A percentile compares a stretch with the other conserved stretches of the same genome.
Evolutionary conservation across 2,113 vertebrate genomes (phyloP).

Genomic region (Tachycineta bicolor): DNA sequence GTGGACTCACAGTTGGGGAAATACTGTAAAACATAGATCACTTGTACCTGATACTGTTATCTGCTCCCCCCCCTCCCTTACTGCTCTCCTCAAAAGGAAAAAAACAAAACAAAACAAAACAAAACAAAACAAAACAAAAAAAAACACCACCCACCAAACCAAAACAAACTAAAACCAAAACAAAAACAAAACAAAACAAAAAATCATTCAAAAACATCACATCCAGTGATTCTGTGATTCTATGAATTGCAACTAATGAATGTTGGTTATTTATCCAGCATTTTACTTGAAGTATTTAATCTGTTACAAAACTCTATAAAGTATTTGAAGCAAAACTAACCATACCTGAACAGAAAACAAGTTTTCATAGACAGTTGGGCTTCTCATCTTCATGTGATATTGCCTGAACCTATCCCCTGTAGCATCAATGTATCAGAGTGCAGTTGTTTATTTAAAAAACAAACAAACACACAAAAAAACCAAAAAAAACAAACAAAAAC

Average conservation of each 20-base stretch:
- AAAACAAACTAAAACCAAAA: too few relatives aligned
- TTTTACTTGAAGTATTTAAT: neutral
- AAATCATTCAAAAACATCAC: neutral
- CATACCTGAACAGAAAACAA: neutral
- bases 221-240: neutral
- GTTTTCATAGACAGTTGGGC: neutral
- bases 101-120: neutral
- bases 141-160: neutral
- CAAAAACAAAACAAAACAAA: too few relatives aligned
- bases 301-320: neutral
- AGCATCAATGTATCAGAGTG: neutral
- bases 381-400: neutral
- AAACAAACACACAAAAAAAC: neutral
- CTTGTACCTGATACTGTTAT: fast-evolving
- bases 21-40: neutral
- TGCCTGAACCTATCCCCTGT: neutral
- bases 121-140: too few relatives aligned
- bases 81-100: neutral
- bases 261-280: neutral
- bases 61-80: fast-evolving
- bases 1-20: neutral
- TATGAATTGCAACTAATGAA: neutral
- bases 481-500: too few relatives aligned
- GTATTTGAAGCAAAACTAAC: neutral
- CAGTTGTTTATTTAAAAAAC: neutral